Evolutionary conservation across 2,113 vertebrate genomes (phyloP).

Genomic region (human (Homo sapiens)): GRCh38 chr12:131367501-131368000

Average conservation of each 20-base stretch:
- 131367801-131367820: neutral
- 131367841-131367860: too few species aligned
- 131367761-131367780: neutral
- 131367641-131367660: neutral
- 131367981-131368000: neutral
- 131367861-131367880: too few species aligned
- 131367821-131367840: neutral
- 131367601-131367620: neutral
- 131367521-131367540: neutral
- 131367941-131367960: neutral
- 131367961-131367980: neutral
- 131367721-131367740: neutral
- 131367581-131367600: neutral
- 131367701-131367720: neutral
- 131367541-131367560: neutral
- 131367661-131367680: fast-evolving
- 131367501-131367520: too few species aligned
- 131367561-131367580: fast-evolving
- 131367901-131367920: neutral
- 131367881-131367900: too few species aligned
- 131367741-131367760: neutral
- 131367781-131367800: neutral
- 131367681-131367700: fast-evolving
- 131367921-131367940: fast-evolving
- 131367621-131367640: neutral